Evolutionary conservation across 2,113 vertebrate species (phyloP).

Genomic region (Galbula dea): DNA sequence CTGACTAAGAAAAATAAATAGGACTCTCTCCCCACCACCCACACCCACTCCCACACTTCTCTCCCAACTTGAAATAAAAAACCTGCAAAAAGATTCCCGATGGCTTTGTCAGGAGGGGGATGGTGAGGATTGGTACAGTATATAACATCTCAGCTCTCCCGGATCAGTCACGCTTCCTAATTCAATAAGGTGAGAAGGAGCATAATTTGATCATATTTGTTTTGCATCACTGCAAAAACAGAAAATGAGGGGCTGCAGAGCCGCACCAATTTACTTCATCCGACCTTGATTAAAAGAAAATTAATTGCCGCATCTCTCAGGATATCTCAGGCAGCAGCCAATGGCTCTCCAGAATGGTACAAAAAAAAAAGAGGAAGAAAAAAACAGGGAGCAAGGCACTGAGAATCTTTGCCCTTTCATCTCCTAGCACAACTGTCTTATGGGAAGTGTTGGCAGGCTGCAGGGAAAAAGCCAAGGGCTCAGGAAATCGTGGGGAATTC

Average conservation of each 20-base stretch:
- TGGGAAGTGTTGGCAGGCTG: conserved; percentile 26
- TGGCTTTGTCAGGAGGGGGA: conserved; percentile 41
- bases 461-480: not conserved
- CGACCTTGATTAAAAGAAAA: conserved; percentile 99
- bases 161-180: conserved; percentile 99
- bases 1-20: conserved; percentile 58
- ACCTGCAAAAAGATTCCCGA: conserved; percentile 40
- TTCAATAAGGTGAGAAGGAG: conserved; percentile 99
- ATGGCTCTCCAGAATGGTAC: conserved; percentile 82
- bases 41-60: conserved; percentile 61
- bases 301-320: conserved; percentile 99
- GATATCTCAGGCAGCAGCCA: conserved; percentile 93
- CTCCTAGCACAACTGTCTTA: conserved; percentile 15
- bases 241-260: conserved; percentile 98
- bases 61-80: conserved; percentile 49
- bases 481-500: not conserved
- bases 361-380: conserved; percentile 45
- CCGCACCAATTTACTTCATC: conserved; percentile 98
- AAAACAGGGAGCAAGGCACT: not conserved
- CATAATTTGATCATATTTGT: conserved; percentile 99
- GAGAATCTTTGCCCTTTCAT: conserved; percentile 52
- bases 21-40: conserved; percentile 53
- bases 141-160: conserved; percentile 87
- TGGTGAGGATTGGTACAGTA: conserved; percentile 59
- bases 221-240: conserved; percentile 99